A percentile compares a stretch with the other conserved stretches of the same genome.
Evolutionary conservation across 2,113 vertebrate species (phyloP).

Genomic region (Eretmochelys imbricata): DNA sequence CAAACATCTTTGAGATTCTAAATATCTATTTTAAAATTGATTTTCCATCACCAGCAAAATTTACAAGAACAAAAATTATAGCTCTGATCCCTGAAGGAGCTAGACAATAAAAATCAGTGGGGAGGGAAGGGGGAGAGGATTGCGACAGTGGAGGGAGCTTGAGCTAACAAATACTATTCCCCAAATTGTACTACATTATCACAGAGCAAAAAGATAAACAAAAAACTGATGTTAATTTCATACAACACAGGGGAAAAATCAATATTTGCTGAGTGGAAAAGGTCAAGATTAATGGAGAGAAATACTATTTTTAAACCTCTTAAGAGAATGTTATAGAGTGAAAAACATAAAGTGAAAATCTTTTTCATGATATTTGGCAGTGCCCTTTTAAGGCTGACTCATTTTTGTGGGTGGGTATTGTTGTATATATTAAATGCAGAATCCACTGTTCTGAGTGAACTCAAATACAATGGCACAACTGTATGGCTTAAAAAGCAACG

Average conservation of each 20-base stretch:
- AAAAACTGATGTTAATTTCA: not conserved
- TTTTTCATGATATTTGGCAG: conserved; percentile 41
- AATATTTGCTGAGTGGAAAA: conserved; percentile 36
- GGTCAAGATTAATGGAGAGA: conserved; percentile 32
- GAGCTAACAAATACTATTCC: not conserved
- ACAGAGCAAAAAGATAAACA: not conserved
- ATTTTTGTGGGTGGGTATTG: not conserved
- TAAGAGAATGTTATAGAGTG: conserved; percentile 39
- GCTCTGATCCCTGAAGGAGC: not conserved
- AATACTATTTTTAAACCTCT: conserved; percentile 46
- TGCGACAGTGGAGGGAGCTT: not conserved
- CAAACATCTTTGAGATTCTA: conserved; percentile 9
- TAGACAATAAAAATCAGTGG: not conserved
- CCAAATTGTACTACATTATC: not conserved
- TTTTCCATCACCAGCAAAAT: conserved; percentile 4
- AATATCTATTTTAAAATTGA: not conserved
- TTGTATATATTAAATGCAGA: not conserved
- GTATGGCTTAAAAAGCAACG: conserved; percentile 14
- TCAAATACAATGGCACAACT: conserved; percentile 10
- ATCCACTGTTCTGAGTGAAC: conserved; percentile 5
- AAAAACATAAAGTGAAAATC: conserved; percentile 32
- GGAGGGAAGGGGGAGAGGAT: not conserved
- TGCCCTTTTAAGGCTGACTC: conserved; percentile 66
- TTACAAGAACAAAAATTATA: conserved; percentile 35
- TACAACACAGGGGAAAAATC: not conserved